Evolutionary conservation across 2,113 vertebrate genomes (phyloP), one percentile per base, ranked within the genome.

Genomic region (Sorex araneus): DNA sequence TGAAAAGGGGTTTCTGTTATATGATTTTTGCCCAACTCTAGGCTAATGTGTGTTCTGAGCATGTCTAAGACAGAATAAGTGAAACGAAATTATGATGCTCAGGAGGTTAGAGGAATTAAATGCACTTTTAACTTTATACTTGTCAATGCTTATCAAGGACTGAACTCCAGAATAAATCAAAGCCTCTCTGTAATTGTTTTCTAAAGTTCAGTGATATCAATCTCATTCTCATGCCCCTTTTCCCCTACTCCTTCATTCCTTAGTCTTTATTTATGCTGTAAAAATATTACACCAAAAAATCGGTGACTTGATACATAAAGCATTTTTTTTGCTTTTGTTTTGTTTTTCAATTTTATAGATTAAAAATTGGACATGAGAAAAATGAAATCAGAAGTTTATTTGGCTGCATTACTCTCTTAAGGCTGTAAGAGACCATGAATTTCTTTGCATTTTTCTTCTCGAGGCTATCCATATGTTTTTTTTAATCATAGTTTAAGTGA

Each of bases 341-440:
- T 90, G 27, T 36, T 70, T 74, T 71, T 57, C 36, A 89, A 50
- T 69, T 82, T 64, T 57, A 0, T 84, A 36, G 25, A 7, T 78
- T 34, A 50, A 64, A 77, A 73, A 30, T 8, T 90, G 67, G 27
- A 30, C 34, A 18, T 80, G 10, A n/a, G 45, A n/a, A 66, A 15
- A 34, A 25, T 60, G 67, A 92, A 84, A 87, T 89, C 63, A 87
- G 50, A 64, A 32, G 50, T 74, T 75, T 21, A 19, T 4, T 64
- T 47, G 3, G 6, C 3, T 74, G 16, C 2, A 7, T 25, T 54
- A 43, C 50, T 71, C 75, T 28, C 23, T 25, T 23, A 8, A 88
- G 23, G 27, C 6, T 23, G 15, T 34, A 77, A 21, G 34, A 8
- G 25, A 28, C 3, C 36, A 8, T 36, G 6, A 34, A 23, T 3